A percentile compares a stretch with the other conserved stretches of the same genome.
Evolutionary conservation across 1,140 invertebrate genomes (phyloP).

Genomic region (Triops cancriformis): DNA sequence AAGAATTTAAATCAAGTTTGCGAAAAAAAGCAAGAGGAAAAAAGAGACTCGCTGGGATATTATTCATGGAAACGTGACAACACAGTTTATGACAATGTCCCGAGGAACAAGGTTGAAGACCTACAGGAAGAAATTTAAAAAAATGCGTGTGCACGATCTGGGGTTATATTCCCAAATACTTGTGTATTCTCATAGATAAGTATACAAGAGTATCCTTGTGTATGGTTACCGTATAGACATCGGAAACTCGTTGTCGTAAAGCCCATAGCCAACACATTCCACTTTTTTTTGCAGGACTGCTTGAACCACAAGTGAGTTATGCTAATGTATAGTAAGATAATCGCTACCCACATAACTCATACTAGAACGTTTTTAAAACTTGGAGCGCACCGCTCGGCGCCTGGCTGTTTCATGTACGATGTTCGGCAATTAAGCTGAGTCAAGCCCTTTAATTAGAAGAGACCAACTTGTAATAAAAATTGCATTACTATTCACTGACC

Average conservation of each 20-base stretch:
- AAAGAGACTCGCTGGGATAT: not conserved
- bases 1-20: not conserved
- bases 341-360: not conserved
- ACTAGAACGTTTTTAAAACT: not conserved
- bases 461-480: not conserved
- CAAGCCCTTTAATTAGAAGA: not conserved
- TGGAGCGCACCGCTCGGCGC: not conserved
- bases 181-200: not conserved
- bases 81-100: conserved; percentile 2
- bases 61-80: not conserved
- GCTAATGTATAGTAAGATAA: not conserved
- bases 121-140: not conserved
- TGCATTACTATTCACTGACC: not conserved
- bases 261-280: not conserved
- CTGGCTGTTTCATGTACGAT: not conserved
- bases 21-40: not conserved
- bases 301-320: not conserved
- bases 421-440: not conserved
- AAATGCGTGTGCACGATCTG: not conserved
- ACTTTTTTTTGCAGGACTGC: not conserved
- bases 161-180: not conserved
- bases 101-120: not conserved
- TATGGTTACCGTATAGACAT: no score
- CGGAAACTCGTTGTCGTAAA: conserved; percentile 1
- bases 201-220: not conserved